Evolutionary conservation across 2,797 vertebrate genomes (phyloP).

Genomic region (Rhinella marina): DNA sequence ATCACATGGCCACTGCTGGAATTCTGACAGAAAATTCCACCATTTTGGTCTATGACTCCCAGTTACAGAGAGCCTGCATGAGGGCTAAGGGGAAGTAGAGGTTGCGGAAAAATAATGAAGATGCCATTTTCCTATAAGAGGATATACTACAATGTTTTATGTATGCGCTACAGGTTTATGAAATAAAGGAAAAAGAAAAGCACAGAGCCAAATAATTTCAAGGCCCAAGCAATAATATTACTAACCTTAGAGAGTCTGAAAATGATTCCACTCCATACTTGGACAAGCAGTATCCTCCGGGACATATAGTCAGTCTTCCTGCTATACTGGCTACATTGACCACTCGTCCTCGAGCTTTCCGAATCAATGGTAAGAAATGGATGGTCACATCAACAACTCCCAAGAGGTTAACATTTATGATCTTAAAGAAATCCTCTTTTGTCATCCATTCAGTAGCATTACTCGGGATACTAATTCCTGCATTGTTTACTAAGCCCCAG

Average conservation of each 20-base stretch:
- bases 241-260: conserved; percentile 26
- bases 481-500: conserved; percentile 50
- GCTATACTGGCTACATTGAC: conserved; percentile 23
- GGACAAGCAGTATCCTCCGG: conserved; percentile 15
- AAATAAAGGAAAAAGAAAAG: too few species aligned
- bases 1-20: too few species aligned
- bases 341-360: conserved; percentile 25
- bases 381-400: conserved; percentile 39
- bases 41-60: too few species aligned
- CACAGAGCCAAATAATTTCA: too few species aligned
- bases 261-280: conserved; percentile 47
- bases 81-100: too few species aligned
- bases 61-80: too few species aligned
- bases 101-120: too few species aligned
- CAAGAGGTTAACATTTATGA: conserved; percentile 28
- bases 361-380: conserved; percentile 24
- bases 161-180: too few species aligned
- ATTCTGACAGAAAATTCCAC: too few species aligned
- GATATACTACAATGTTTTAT: too few species aligned
- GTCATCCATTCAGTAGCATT: conserved; percentile 23
- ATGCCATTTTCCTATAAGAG: too few species aligned
- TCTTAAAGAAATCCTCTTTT: conserved; percentile 26
- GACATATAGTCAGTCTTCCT: conserved; percentile 1
- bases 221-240: neutral
- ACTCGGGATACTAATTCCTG: neutral